Conservation (phyloP, 2,888 invertebrate species). For the Litoditis marina region DNA sequence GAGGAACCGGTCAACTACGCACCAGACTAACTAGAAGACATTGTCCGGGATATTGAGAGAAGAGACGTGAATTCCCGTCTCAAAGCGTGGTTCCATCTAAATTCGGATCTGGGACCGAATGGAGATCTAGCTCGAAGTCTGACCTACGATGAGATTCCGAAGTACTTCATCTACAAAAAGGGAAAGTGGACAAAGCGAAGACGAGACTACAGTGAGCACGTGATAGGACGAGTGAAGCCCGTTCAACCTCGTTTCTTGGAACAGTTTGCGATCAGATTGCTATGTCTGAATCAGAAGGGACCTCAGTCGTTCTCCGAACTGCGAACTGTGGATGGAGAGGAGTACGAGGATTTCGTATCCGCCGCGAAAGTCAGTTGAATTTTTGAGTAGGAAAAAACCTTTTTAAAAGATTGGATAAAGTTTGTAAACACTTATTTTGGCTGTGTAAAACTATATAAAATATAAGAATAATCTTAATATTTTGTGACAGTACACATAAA, state of each 20-base stretch:
- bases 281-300: not conserved
- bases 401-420: no score
- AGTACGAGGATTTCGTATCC: conserved; percentile 4
- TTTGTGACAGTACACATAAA: no score
- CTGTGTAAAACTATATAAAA: no score
- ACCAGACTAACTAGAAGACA: not conserved
- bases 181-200: not conserved
- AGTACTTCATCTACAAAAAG: not conserved
- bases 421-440: no score
- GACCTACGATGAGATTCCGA: conserved; percentile 4
- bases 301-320: conserved; percentile 7
- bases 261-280: conserved; percentile 11
- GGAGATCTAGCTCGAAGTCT: not conserved
- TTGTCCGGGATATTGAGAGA: not conserved
- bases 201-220: not conserved
- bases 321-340: not conserved
- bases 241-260: conserved; percentile 16
- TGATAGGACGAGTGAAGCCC: conserved; percentile 6
- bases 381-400: not conserved
- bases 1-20: conserved; percentile 7
- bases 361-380: conserved; percentile 2
- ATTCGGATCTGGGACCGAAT: not conserved
- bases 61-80: not conserved
- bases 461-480: no score
- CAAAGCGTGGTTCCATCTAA: conserved; percentile 18